Conservation (phyloP, 2,888 invertebrate species). For the Tenthredo scrophulariae region DNA sequence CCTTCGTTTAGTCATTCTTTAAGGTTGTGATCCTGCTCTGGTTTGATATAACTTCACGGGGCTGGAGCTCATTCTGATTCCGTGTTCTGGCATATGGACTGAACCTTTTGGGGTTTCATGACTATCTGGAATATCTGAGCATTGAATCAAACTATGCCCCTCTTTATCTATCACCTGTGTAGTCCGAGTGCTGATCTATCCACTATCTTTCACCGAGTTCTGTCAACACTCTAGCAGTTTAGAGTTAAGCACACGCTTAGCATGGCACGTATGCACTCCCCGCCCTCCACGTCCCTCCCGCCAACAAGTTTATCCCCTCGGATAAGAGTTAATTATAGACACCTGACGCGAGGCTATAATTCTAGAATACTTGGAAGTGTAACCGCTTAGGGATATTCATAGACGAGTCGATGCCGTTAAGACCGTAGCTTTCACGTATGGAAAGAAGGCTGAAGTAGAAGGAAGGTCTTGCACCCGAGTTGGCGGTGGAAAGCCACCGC, state of each 20-base stretch:
- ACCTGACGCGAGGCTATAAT: constrained; percentile 61
- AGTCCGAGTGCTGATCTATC: neutral
- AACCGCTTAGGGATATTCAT: constrained; percentile 38
- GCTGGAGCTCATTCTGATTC: neutral
- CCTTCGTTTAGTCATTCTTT: neutral
- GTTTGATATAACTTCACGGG: neutral
- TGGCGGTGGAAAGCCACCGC: neutral
- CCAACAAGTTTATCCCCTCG: constrained; percentile 31
- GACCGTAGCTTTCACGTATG: constrained; percentile 10
- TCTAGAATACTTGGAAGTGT: constrained; percentile 61
- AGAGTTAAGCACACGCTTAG: constrained; percentile 31
- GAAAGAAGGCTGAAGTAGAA: neutral
- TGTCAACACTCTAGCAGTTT: neutral
- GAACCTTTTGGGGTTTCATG: neutral
- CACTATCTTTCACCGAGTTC: neutral
- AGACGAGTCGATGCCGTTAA: constrained; percentile 36
- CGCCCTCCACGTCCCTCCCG: neutral
- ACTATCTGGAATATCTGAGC: neutral
- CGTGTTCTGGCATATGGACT: neutral
- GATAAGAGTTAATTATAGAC: constrained; percentile 63
- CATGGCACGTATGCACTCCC: constrained; percentile 25
- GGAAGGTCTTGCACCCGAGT: neutral
- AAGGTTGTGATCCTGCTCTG: neutral
- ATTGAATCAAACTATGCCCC: neutral
- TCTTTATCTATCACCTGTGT: neutral